phyloP scores from a whole-genome alignment of 2,113 vertebrate species.

The Anolis carolinensis region DNA sequence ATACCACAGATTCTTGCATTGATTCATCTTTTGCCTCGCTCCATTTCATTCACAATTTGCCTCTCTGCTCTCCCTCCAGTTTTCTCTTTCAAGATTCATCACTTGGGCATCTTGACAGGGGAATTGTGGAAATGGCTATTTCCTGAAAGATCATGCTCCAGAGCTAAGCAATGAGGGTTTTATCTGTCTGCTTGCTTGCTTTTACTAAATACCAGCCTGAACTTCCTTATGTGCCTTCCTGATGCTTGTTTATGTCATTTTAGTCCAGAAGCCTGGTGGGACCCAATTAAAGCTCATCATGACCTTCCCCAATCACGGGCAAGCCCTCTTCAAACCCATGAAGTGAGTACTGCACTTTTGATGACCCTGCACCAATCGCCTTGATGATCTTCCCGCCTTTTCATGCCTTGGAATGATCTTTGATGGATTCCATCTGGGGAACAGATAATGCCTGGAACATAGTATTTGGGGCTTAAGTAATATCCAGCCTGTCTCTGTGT shows the following conservation, averaged over 20 bases:
- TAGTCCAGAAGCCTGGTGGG: constrained; percentile 82
- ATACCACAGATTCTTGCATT: too few species aligned
- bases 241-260: background rate
- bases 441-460: background rate
- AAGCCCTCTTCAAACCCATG: constrained; percentile 84
- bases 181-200: background rate
- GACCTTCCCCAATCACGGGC: constrained; percentile 79
- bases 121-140: background rate
- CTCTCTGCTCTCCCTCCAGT: background rate
- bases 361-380: background rate
- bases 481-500: background rate
- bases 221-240: background rate
- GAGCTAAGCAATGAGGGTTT: background rate
- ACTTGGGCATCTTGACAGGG: background rate
- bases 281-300: constrained; percentile 83
- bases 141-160: background rate
- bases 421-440: rapidly evolving
- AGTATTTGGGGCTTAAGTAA: rapidly evolving
- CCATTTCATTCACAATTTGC: background rate
- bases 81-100: background rate
- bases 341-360: constrained; percentile 74
- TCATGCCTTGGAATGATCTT: rapidly evolving
- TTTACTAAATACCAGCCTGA: background rate
- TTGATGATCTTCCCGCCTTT: background rate
- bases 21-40: background rate